Base-by-base conservation (phyloP, 2,888 invertebrate genomes). In the Odontocerum albicorne region DNA sequence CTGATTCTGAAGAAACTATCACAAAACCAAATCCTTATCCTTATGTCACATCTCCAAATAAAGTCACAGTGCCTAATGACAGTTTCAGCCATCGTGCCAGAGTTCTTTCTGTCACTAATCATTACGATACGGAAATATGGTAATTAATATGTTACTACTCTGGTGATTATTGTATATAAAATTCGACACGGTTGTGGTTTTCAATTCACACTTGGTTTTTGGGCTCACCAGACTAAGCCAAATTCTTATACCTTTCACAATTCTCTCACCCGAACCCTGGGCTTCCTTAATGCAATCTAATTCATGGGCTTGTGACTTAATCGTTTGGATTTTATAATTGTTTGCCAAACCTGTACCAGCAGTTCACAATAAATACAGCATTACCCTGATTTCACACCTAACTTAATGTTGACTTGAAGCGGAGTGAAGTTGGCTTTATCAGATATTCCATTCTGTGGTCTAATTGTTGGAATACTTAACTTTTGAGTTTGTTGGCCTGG, bases 61-160 rank as follows among this genome's bases (percentile, higher is more conserved):
- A 83, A 69, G 82, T 85, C 51, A 83, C 82, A 59, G 75, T 85
- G 65, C 85, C 84, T 60, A 73, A 74, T 47, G 85, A 84, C 70
- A 74, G 80, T 61, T 76, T 75, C 57, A 76, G 80, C 69, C 84
- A 83, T 68, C 79, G 82, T 62, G 86, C 84, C 54, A 77, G 84
- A 67, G 83, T 86, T 59, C 75, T 88, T 61, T 83, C 84, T 55
- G 79, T 84, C 60, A 75, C 80, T 53, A 77, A 76, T 66, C 83
- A 85, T 63, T 79, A 78, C 63, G 83, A 82, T 60, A 88, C 88
- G 51, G 89, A 90, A 76, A 89, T 89, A 68, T 90, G 90, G 90
- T 89, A 78, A 74, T 65, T 55, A 7, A 10, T 4, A 20, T 4
- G 10, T 47, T 49, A 32, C 58, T 58, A 53, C 63, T 51, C 54